phyloP scores from a whole-genome alignment of 2,113 vertebrate genomes.

The cattle (Bos taurus) region ARS-UCD2.0 NC_037333.1:21262501-21263000 shows the following conservation, averaged over 20 bases:
- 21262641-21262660: neutral
- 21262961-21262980: neutral
- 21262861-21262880: neutral
- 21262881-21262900: neutral
- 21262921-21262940: neutral
- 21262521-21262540: neutral
- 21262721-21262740: neutral
- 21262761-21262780: neutral
- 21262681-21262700: neutral
- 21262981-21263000: neutral
- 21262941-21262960: neutral
- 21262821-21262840: neutral
- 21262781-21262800: neutral
- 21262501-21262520: neutral
- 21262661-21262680: neutral
- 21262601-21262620: neutral
- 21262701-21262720: rapidly evolving
- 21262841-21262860: neutral
- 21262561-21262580: neutral
- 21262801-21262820: neutral
- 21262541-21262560: neutral
- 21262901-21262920: neutral
- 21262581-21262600: neutral
- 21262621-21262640: neutral
- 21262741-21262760: neutral